Base-by-base conservation (phyloP, 1,140 invertebrate genomes). In the Leptinotarsa defecta region DNA sequence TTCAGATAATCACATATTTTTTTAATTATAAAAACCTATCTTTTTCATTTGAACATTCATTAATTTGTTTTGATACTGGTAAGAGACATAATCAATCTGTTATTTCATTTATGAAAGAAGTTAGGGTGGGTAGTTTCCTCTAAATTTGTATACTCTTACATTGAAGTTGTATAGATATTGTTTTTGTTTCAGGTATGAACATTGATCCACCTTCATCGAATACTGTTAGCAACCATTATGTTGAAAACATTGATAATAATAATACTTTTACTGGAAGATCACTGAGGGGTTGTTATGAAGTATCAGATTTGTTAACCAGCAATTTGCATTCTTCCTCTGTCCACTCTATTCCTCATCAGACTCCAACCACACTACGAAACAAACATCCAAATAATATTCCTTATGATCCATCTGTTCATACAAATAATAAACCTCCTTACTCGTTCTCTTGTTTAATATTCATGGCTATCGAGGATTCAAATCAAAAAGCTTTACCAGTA, bases 401-500 rank as follows among this genome's bases (percentile, higher is more conserved):
- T 78, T 93, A 93, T 79, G 91, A 93, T 88, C 92, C 92, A 73
- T 86, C 93, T 85, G 89, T 95, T 77, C 94, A 95, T 86, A 90
- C 92, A 68, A 92, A 93, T 83, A 95, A 92, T 78, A 98, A 98
- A 86, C 96, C 96, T 57, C 96, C 96, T 27, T 97, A 96, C 86
- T 98, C 96, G 48, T 97, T 95, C 86, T 97, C 95, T 76, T 97
- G 95, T 85, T 90, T 98, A 49, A 98, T 98, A 81, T 98, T 98
- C 87, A 98, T 98, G 96, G 96, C 96, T 20, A 97, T 98, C 78
- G 96, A 98, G 86, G 94, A 96, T 78, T 96, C 95, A 0, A 90
- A 92, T 4, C 91, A 92, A 63, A 94, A 97, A 84, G 95, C 95
- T 6, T 84, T 98, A 72, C 96, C 96, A 2, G 96, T 98, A 0